Base-by-base conservation (phyloP, 2,888 invertebrate species). In the Spisula solida region DNA sequence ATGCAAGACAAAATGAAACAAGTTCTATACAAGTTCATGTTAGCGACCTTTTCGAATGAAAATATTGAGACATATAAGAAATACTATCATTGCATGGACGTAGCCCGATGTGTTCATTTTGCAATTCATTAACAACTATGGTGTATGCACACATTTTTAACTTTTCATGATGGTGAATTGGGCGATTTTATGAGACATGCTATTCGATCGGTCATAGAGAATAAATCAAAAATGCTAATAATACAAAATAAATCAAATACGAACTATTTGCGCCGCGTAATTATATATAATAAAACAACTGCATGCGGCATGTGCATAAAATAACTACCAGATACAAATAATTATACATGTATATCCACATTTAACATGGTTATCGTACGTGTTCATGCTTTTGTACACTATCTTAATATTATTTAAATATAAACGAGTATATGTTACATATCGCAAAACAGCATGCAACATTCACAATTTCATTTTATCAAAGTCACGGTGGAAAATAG, bases 261-360 rank as follows among this genome's bases (percentile, higher is more conserved):
- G 25, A n/a, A 41, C 41, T 25, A 66, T 1, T 51, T 51, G 25
- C 25, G 25, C 25, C 25, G n/a, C n/a, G 0, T 66, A 10, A 5
- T 25, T 56, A n/a, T n/a, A 25, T 25, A 66, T 25, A 66, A 25
- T n/a, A 66, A 66, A 66, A 25, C 8, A 66, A 66, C 1, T 25
- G 8, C 60, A 66, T 66, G 60, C 60, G 25, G 25, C n/a, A 60
- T n/a, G 5, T 66, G 25, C 60, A 66, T 51, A 25, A 12, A 66
- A 66, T 66, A 66, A 66, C 60, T 66, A 66, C 60, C 41, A 25
- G 0, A 66, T 66, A 66, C 60, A 66, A 66, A 66, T 66, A 66
- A 8, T 5, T 25, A 25, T 66, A 25, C n/a, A 8, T 25, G n/a
- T 66, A 66, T 66, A 41, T 41, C 41, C 2, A 41, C 41, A 41